phyloP scores from a whole-genome alignment of 2,888 invertebrate species.

The Chrysolina oricalcia region DNA sequence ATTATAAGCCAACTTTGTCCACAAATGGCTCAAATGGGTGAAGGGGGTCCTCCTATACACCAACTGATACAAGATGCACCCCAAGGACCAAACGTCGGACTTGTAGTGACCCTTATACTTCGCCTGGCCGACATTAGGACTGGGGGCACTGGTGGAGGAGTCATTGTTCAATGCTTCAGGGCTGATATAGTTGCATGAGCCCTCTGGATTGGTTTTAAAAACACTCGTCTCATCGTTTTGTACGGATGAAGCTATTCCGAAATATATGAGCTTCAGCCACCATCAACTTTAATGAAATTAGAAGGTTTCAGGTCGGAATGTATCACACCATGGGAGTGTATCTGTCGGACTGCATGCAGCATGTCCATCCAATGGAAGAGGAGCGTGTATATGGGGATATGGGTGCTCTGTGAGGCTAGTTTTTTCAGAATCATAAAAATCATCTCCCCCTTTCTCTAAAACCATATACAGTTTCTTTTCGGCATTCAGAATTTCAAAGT shows the following conservation, averaged over 20 bases:
- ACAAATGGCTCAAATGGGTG: constrained; percentile 77
- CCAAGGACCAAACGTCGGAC: constrained; percentile 98
- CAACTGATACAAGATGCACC: constrained; percentile 95
- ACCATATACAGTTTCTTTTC: constrained; percentile 85
- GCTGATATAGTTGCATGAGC: constrained; percentile 96
- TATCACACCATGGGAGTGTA: constrained; percentile 88
- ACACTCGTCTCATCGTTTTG: constrained; percentile 92
- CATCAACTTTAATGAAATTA: constrained; percentile 92
- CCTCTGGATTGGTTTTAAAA: constrained; percentile 86
- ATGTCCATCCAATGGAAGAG: constrained; percentile 95
- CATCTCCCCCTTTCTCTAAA: constrained; percentile 94
- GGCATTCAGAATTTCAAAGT: constrained; percentile 82
- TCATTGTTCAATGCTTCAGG: constrained; percentile 90
- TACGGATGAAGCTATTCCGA: constrained; percentile 94
- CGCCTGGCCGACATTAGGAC: constrained; percentile 65
- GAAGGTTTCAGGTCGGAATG: constrained; percentile 98
- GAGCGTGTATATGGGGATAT: constrained; percentile 83
- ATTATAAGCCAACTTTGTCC: constrained; percentile 57
- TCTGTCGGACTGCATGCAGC: constrained; percentile 91
- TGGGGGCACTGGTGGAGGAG: constrained; percentile 67
- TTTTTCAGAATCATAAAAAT: constrained; percentile 84
- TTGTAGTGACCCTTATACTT: constrained; percentile 81
- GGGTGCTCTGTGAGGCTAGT: constrained; percentile 70
- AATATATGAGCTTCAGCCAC: constrained; percentile 95
- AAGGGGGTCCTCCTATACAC: constrained; percentile 94